Base-by-base conservation (phyloP, 2,113 vertebrate genomes). In the Lepus timidus region DNA sequence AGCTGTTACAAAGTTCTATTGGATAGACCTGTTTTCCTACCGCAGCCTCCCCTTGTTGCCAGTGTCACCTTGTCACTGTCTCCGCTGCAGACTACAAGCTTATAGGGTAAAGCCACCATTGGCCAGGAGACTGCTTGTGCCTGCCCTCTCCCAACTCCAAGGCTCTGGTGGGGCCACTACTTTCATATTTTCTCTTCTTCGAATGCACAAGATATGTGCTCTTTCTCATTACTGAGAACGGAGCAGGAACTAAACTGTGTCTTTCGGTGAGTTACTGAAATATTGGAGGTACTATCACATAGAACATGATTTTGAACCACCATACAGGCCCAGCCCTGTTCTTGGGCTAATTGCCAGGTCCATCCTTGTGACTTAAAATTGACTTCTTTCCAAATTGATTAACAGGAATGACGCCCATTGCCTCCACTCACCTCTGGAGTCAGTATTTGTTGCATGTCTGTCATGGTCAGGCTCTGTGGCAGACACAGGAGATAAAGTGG, bases 131-230 rank as follows among this genome's bases (percentile, higher is more conserved):
- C 23, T 49, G 6, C 36, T 52, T 20, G 9, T 52, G 71, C 39
- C 61, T 44, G 44, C 86, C 23, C 17, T 3, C 12, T 39, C 23
- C 44, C 20, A 44, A 44, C 44, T 44, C 20, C 19, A 4, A 65
- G 61, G 25, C 33, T 19, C 61, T 33, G 36, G 44, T 67, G 29
- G 19, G 4, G 31, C 20, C 31, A 65, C 2, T 0, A 1, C 11
- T 68, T 13, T 75, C 27, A 49, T 88, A n/a, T 67, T 87, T 94
- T 68, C 19, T 68, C 25, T 81, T 29, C 55, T 88, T 88, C 78
- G 39, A 17, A 73, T 62, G 12, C 71, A 52, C 25, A 44, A 6
- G 49, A 49, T 39, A 31, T 14, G 58, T 55, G 9, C 22, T 33
- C 2, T 75, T 86, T 80, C 67, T 83, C 52, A n/a, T 90, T 64